Evolutionary conservation across 2,113 vertebrate species (phyloP).

Genomic region (Gobius niger): DNA sequence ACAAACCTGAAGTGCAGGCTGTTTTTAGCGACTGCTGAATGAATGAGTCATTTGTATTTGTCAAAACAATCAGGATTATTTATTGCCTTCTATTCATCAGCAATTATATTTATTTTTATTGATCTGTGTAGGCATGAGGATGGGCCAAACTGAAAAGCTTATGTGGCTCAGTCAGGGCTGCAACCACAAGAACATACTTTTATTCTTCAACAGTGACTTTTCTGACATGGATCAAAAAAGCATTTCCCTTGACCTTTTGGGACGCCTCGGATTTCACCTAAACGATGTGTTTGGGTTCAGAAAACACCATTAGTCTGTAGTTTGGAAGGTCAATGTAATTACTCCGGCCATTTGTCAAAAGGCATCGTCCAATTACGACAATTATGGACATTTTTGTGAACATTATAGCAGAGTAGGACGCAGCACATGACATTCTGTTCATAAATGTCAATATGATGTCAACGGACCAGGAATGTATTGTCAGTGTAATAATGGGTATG

Average conservation of each 20-base stretch:
- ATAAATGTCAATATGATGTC: not conserved
- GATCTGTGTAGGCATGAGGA: no score
- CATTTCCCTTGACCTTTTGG: not conserved
- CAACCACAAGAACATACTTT: not conserved
- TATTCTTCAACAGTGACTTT: not conserved
- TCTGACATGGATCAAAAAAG: not conserved
- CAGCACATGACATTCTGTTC: not conserved
- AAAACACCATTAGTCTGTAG: not conserved
- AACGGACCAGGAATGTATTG: not conserved
- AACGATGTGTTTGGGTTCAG: not conserved
- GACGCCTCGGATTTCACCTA: not conserved
- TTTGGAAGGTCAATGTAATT: slow-evolving; percentile 24
- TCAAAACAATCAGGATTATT: no score
- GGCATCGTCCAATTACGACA: not conserved
- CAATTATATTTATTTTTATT: no score
- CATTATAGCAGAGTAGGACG: not conserved
- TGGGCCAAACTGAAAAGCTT: no score
- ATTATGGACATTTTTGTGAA: not conserved
- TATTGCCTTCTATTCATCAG: no score
- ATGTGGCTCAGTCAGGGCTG: not conserved
- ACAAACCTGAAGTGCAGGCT: not conserved
- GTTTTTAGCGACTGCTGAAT: no score
- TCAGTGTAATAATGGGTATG: no score
- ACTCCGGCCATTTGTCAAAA: not conserved
- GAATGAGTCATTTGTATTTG: no score